These are phyloP conservation scores for Tamandua tetradactyla DNA, from an alignment of 2,797 vertebrate species.

Conservation along the genomic window DNA sequence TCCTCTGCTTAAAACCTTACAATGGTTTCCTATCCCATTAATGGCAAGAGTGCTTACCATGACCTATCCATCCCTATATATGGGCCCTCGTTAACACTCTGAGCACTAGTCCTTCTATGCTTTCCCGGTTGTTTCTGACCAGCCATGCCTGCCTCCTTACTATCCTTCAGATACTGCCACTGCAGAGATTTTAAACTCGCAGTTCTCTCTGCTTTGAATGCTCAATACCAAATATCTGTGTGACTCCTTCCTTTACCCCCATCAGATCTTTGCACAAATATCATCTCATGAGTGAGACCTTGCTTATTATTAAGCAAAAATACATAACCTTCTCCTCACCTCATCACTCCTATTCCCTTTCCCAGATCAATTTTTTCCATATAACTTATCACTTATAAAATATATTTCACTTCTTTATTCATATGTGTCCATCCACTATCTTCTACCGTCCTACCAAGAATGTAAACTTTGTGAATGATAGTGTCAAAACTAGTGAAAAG, in stretches of 20 bases:
- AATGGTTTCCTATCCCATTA: background rate
- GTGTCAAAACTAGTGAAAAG: constrained; percentile 3
- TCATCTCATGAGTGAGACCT: background rate
- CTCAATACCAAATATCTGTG: background rate
- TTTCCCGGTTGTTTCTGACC: background rate
- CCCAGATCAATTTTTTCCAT: background rate
- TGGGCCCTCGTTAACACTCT: background rate
- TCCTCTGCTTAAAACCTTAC: background rate
- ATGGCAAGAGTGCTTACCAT: background rate
- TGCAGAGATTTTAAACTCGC: background rate
- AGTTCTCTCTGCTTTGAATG: background rate
- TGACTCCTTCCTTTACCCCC: background rate
- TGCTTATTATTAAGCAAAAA: background rate
- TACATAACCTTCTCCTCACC: background rate
- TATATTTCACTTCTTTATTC: background rate
- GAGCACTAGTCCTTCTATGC: background rate
- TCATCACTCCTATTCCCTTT: background rate
- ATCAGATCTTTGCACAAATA: background rate
- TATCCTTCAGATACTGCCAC: background rate
- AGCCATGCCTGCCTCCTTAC: background rate
- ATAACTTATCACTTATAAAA: background rate
- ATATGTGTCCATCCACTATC: background rate
- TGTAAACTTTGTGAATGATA: background rate
- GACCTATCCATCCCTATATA: accelerated
- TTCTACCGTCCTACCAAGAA: background rate